Evolutionary conservation across 2,113 vertebrate genomes (phyloP).

Genomic region (Machaerirhynchus nigripectus): DNA sequence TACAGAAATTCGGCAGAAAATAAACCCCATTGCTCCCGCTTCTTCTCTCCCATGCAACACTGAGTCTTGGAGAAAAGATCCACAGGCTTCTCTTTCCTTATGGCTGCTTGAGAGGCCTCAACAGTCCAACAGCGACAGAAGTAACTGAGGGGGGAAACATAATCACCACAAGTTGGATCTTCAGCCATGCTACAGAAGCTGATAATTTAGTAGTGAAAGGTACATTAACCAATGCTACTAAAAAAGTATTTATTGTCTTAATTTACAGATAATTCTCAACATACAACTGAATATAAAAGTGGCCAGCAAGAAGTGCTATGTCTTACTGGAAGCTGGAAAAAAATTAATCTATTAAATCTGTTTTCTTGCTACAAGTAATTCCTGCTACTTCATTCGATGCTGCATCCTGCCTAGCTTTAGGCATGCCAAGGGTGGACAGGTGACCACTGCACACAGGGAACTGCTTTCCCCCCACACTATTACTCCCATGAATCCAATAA

Average conservation of each 20-base stretch:
- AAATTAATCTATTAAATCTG: not conserved
- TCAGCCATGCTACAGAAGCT: not conserved
- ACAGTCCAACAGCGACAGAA: not conserved
- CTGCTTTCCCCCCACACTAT: not conserved
- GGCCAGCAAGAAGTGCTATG: not conserved
- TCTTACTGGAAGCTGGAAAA: not conserved
- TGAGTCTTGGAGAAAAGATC: not conserved
- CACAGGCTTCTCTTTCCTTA: not conserved
- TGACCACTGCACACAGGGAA: not conserved
- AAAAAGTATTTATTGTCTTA: not conserved
- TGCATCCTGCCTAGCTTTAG: not conserved
- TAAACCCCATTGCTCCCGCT: not conserved
- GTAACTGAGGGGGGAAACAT: not conserved
- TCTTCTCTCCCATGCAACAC: not conserved
- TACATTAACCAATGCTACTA: not conserved
- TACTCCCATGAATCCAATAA: not conserved
- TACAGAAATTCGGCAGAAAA: not conserved
- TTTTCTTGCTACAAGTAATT: not conserved
- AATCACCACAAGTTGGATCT: not conserved
- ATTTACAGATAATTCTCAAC: not conserved
- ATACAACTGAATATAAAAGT: not conserved
- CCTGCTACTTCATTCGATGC: not conserved
- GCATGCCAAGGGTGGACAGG: not conserved
- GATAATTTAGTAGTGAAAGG: not conserved
- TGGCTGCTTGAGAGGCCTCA: not conserved